Base-by-base conservation (phyloP, 2,797 vertebrate species). In the Gymnodraco acuticeps region DNA sequence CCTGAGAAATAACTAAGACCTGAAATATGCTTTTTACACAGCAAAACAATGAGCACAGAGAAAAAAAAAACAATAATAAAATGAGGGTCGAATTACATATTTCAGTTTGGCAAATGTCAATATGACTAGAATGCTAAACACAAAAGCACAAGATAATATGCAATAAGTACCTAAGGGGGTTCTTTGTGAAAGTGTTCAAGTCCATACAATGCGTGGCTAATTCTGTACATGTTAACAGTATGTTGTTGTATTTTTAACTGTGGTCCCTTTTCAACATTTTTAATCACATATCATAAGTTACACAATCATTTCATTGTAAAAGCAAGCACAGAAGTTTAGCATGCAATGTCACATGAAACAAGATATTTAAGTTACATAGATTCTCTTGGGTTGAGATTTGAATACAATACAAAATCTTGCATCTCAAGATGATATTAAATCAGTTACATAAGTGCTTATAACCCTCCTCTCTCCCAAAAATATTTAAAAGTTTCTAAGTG, bases 181-280 rank as follows among this genome's bases (percentile, higher is more conserved):
- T 80, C 7, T 66, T 72, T 70, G 83, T 86, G 85, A 85, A 91
- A 87, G 65, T 83, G 27, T 82, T 64, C 53, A 81, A 78, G 73
- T 63, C 75, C n/a, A 64, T 71, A 20, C 48, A 61, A 81, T 85
- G 51, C 73, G 48, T 67, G 42, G 69, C 46, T 51, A 58, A 60
- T 14, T 75, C 20, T 77, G 51, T 8, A 17, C 69, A 73, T 51
- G 41, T 59, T 54, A 78, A 27, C 38, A 66, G 60, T 68, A 54
- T 31, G n/a, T 31, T 16, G 50, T 10, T 27, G 23, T 23, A 19
- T 56, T 60, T 64, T 43, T 70, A 16, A 55, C 56, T 58, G 52
- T 93, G 92, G 91, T 93, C 90, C 86, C 85, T 86, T 89, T 86
- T 84, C n/a, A 78, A 72, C n/a, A 52, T 45, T 23, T 58, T 59